phyloP scores from a whole-genome alignment of 2,888 invertebrate species.

The Thymelicus sylvestris region DNA sequence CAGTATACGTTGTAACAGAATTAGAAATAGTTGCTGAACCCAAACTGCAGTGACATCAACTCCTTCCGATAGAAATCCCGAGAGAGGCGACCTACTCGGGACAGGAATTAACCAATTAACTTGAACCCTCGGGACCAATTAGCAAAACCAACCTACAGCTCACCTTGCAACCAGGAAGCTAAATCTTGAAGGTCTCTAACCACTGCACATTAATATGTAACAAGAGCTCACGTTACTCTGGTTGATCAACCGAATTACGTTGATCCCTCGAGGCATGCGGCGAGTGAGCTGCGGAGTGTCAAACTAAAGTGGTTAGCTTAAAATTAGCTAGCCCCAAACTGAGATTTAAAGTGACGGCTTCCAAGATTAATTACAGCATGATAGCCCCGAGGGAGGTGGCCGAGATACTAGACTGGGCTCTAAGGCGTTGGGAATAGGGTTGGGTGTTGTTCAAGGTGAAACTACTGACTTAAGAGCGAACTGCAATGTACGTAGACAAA shows the following conservation, averaged over 20 bases:
- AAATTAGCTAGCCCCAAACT: slow-evolving; percentile 28
- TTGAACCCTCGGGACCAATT: slow-evolving; percentile 28
- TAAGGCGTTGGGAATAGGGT: not conserved
- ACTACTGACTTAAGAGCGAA: not conserved
- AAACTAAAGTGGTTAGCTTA: slow-evolving; percentile 19
- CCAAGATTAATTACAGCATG: slow-evolving; percentile 35
- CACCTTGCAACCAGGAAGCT: slow-evolving; percentile 6
- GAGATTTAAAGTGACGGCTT: slow-evolving; percentile 35
- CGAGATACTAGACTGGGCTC: slow-evolving; percentile 15
- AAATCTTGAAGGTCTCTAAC: slow-evolving; percentile 1
- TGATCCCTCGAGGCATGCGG: slow-evolving; percentile 8
- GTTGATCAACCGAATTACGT: not conserved
- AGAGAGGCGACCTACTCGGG: slow-evolving; percentile 15
- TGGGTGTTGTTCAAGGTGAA: not conserved
- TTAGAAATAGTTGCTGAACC: not conserved
- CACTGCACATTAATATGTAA: not conserved
- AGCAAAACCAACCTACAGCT: slow-evolving; percentile 19
- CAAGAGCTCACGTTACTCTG: not conserved
- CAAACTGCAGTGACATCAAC: slow-evolving; percentile 1
- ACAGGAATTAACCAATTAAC: slow-evolving; percentile 28
- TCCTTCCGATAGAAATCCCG: slow-evolving; percentile 20
- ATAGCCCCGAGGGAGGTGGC: slow-evolving; percentile 24
- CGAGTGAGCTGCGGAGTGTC: slow-evolving; percentile 6
- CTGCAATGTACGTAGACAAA: slow-evolving; percentile 21
- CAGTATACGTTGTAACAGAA: too few relatives aligned